Conservation (phyloP, 2,888 invertebrate species). For the Polyommatus iphigenia region DNA sequence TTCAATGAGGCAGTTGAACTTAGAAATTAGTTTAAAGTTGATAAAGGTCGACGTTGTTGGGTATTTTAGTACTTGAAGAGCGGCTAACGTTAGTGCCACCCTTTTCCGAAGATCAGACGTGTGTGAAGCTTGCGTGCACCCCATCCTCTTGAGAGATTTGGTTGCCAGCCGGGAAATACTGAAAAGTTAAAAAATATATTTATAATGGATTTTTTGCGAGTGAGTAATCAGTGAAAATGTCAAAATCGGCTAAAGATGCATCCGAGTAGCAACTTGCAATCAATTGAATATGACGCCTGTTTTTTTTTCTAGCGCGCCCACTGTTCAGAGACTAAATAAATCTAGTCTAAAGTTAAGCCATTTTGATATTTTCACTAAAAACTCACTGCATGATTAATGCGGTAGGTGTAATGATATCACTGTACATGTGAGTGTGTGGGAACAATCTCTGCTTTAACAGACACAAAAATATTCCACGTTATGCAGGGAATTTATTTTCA, state of each 20-base stretch:
- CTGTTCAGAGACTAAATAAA: too few relatives aligned
- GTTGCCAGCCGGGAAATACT: slow-evolving; percentile 91
- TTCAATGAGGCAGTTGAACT: background rate
- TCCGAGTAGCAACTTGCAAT: too few relatives aligned
- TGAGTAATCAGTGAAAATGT: too few relatives aligned
- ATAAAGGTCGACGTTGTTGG: slow-evolving; percentile 71
- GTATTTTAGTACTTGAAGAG: slow-evolving; percentile 84
- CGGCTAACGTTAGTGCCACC: slow-evolving; percentile 70
- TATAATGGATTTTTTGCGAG: too few relatives aligned
- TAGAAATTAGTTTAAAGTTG: slow-evolving; percentile 58
- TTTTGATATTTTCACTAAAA: background rate
- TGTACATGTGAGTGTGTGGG: background rate
- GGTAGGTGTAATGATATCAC: background rate
- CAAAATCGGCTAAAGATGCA: too few relatives aligned
- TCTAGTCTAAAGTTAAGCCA: too few relatives aligned
- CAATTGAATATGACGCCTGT: too few relatives aligned
- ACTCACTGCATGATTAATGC: too few relatives aligned
- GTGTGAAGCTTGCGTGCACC: slow-evolving; percentile 91
- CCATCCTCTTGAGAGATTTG: slow-evolving; percentile 88
- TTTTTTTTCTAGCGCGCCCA: too few relatives aligned
- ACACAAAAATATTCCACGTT: background rate
- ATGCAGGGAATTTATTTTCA: too few relatives aligned
- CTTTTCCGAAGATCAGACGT: slow-evolving; percentile 88
- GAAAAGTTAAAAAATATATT: slow-evolving; percentile 60
- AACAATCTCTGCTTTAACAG: background rate